Evolutionary conservation across 2,797 vertebrate genomes (phyloP).

Genomic region (Aythya fuligula): DNA sequence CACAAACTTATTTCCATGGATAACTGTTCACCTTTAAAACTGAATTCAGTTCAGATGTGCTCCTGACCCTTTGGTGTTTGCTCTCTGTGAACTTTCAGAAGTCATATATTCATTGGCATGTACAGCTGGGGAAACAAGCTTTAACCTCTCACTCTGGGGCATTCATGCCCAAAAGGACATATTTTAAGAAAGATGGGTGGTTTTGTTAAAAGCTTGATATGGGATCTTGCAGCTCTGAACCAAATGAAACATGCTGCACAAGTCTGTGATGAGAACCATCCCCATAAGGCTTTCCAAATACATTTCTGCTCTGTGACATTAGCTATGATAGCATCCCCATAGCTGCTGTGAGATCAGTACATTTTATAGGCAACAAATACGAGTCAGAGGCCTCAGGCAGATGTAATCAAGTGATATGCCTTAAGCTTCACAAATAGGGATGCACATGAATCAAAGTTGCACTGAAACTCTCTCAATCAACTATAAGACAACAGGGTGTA

Average conservation of each 20-base stretch:
- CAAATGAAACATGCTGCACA: neutral
- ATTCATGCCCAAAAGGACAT: neutral
- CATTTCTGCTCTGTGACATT: neutral
- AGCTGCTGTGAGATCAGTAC: neutral
- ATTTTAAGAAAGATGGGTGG: neutral
- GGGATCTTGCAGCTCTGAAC: neutral
- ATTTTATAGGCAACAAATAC: neutral
- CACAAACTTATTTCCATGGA: constrained; percentile 23
- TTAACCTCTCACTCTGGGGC: neutral
- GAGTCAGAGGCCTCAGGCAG: neutral
- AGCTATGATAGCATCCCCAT: neutral
- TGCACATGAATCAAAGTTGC: neutral
- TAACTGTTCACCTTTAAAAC: constrained; percentile 16
- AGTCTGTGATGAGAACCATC: neutral
- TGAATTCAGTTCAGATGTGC: constrained; percentile 29
- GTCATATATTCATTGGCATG: neutral
- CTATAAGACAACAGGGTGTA: neutral
- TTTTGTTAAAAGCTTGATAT: neutral
- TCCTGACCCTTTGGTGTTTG: neutral
- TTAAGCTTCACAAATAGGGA: neutral
- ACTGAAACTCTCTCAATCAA: neutral
- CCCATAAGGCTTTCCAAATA: neutral
- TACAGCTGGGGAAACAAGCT: neutral
- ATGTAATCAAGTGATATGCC: neutral
- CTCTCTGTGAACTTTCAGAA: neutral